Evolutionary conservation across 2,888 invertebrate genomes (phyloP).

Genomic region (Pristionchus fissidentatus): DNA sequence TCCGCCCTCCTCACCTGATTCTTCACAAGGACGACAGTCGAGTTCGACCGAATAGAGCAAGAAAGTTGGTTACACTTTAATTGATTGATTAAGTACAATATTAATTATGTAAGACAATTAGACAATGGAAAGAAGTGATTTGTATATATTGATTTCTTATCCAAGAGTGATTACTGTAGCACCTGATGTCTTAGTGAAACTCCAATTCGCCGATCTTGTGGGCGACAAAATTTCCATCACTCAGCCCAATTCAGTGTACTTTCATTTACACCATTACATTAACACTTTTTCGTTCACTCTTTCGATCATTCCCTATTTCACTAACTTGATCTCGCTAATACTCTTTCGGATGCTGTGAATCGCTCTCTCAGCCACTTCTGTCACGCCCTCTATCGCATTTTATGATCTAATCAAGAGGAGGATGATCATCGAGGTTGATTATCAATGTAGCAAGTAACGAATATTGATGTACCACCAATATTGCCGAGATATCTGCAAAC

Average conservation of each 20-base stretch:
- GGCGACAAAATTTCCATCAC: too few species aligned
- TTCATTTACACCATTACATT: neutral
- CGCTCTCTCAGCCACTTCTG: neutral
- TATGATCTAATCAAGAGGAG: conserved; percentile 15
- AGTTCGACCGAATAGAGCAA: conserved; percentile 30
- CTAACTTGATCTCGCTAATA: too few species aligned
- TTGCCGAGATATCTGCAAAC: too few species aligned
- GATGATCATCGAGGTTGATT: neutral
- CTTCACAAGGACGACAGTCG: conserved; percentile 22
- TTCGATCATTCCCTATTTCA: neutral
- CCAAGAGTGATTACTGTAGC: neutral
- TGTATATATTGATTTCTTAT: too few species aligned
- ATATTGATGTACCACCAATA: too few species aligned
- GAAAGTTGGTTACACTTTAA: neutral
- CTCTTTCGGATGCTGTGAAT: too few species aligned
- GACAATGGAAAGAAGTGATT: too few species aligned
- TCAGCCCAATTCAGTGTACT: too few species aligned
- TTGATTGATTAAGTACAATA: neutral
- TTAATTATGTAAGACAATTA: too few species aligned
- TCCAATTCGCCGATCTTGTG: too few species aligned
- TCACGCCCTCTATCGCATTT: conserved; percentile 14
- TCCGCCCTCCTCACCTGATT: conserved; percentile 10
- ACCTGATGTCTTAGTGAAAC: neutral
- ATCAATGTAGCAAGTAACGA: neutral
- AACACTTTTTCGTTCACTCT: neutral